Base-by-base conservation (phyloP, 2,113 vertebrate species). In the Chascanopsetta lugubris region DNA sequence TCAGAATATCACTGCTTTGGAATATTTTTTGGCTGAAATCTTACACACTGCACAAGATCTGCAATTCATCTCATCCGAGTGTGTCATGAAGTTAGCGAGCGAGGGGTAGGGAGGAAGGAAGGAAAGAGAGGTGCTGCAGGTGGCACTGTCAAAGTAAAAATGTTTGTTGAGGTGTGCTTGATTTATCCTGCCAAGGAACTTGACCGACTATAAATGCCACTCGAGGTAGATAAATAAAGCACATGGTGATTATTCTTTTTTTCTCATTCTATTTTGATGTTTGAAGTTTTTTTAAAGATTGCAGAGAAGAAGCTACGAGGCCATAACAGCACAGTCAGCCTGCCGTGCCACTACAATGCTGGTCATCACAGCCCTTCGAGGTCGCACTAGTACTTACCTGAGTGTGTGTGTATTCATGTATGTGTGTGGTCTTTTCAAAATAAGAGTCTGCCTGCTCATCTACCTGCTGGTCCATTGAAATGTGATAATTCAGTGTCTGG, bases 91-190 rank as follows among this genome's bases (percentile, higher is more conserved):
- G 61, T 58, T 48, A 26, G 47, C 25, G 4, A 43, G 49, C 54
- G 36, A 42, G 29, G 64, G 64, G 46, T 17, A n/a, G 27, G 61
- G 59, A 74, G 55, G 75, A 69, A 72, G 55, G 75, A 69, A 72
- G 60, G 60, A 63, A 65, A 38, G 43, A 64, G 24, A 13, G 42
- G 25, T 21, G 20, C 22, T 0, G 1, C 21, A 38, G n/a, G 26
- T 17, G 55, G 63, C 56, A 64, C 25, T 27, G 43, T 25, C 22
- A 24, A 67, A 72, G 70, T 63, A 57, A n/a, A 62, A 58, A 67
- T 2, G 50, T 24, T 26, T 25, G 26, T 47, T 32, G 1, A 42
- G 22, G 5, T 71, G 61, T 46, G 60, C 47, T 77, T 66, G 27
- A 67, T 47, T 60, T 57, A 43, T 64, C 61, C 42, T 30, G 18